Evolutionary conservation across 2,797 vertebrate species (phyloP).

Genomic region (Hypotaenidia okinawae): DNA sequence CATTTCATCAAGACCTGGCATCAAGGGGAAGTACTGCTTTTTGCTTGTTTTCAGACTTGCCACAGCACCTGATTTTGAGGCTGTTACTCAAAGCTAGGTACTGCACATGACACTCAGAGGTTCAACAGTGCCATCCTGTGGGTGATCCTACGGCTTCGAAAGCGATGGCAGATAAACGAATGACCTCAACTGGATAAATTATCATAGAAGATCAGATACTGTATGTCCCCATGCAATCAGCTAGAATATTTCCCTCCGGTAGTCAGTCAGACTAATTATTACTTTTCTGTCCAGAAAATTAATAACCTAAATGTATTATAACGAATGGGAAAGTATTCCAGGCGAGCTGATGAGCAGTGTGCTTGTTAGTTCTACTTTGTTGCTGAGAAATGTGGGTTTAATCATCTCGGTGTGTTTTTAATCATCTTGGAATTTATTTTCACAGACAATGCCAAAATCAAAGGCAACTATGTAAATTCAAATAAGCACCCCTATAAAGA

Average conservation of each 20-base stretch:
- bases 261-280: constrained; percentile 64
- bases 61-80: background rate
- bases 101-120: background rate
- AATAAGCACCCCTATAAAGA: background rate
- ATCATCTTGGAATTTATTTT: constrained; percentile 45
- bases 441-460: constrained; percentile 27
- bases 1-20: background rate
- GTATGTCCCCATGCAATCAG: background rate
- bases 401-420: constrained; percentile 39
- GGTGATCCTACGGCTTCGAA: background rate
- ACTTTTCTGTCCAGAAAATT: constrained; percentile 61
- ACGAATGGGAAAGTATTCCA: constrained; percentile 9
- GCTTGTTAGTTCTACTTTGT: constrained; percentile 9
- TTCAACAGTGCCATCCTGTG: constrained; percentile 77
- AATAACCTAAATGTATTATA: constrained; percentile 36
- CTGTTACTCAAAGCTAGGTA: background rate
- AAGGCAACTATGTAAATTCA: constrained; percentile 23
- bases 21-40: background rate
- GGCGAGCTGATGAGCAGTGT: constrained; percentile 1
- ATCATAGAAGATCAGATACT: background rate
- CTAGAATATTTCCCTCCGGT: constrained; percentile 19
- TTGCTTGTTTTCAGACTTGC: background rate
- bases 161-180: background rate
- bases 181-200: background rate
- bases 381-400: constrained; percentile 36